Evolutionary conservation across 2,888 invertebrate genomes (phyloP), one percentile per base, ranked within the genome.

Genomic region (Agrypnus murinus): DNA sequence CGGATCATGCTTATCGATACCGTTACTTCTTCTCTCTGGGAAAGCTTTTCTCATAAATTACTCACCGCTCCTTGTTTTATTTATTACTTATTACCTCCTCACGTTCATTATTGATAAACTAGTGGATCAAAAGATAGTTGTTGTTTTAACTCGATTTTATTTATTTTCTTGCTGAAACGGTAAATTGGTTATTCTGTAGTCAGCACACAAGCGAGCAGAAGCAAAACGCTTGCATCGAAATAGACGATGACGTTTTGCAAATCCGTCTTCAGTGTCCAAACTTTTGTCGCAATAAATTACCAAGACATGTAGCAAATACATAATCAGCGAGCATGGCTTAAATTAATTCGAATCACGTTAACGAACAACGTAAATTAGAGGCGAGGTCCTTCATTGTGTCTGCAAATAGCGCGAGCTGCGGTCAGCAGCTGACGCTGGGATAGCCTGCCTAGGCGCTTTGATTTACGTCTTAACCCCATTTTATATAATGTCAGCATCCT

Each of bases 401-500:
- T 80, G 78, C 78, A 78, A 79, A 80, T 80, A 79, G 80, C 81
- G 79, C 78, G 75, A 78, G 81, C 81, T 84, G 84, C 81, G 84
- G 84, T 84, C 84, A 84, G 82, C 81, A 81, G 81, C 79, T 81
- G 80, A 79, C 80, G 79, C 80, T 75, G 71, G 79, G 78, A 79
- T 76, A 75, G 81, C 79, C 77, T 76, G 81, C 80, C 79, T 81
- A 79, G 80, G 76, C 84, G 85, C 84, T 86, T 87, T 89, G 89
- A 90, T 89, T 89, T 90, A 90, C 89, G 87, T 88, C 87, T 84
- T 84, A 85, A 85, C 85, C 85, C 84, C 87, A 85, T 87, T 87
- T 87, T 87, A 87, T 87, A 88, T 89, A 89, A 89, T 88, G 88
- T 89, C 82, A 82, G 80, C 80, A 73, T 74, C 74, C 71, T 65